Evolutionary conservation across 2,888 invertebrate species (phyloP).

Genomic region (Aromia moschata): DNA sequence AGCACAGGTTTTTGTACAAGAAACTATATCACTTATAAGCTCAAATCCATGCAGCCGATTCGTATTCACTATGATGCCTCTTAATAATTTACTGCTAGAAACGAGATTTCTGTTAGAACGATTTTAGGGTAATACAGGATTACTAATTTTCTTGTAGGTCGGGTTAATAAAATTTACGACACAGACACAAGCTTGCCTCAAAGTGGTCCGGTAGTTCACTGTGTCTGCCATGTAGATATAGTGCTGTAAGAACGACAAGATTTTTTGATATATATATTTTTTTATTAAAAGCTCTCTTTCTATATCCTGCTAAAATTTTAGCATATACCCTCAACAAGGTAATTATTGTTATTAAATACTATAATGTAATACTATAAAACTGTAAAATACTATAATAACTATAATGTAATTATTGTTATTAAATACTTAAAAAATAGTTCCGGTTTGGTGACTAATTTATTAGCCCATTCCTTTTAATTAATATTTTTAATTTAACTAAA

Average conservation of each 20-base stretch:
- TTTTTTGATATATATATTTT: slow-evolving; percentile 33
- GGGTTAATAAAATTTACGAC: slow-evolving; percentile 44
- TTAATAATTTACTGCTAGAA: slow-evolving; percentile 10
- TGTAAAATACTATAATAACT: too few relatives aligned
- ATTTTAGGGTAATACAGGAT: slow-evolving; percentile 16
- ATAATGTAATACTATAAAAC: too few relatives aligned
- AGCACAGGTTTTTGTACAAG: too few relatives aligned
- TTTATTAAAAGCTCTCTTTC: slow-evolving; percentile 24
- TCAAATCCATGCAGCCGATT: neutral
- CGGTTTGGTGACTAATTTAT: too few relatives aligned
- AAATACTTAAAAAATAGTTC: too few relatives aligned
- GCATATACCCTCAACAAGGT: neutral
- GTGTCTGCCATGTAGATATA: slow-evolving; percentile 75
- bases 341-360: too few relatives aligned
- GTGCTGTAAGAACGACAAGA: slow-evolving; percentile 79
- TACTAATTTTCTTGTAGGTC: slow-evolving; percentile 17
- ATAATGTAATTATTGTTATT: too few relatives aligned
- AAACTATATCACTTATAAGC: neutral
- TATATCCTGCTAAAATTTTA: slow-evolving; percentile 22
- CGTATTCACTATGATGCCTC: neutral
- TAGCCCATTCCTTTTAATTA: too few relatives aligned
- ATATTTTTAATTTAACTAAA: too few relatives aligned
- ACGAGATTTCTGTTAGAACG: slow-evolving; percentile 16
- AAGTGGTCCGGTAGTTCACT: slow-evolving; percentile 78
- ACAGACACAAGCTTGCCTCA: slow-evolving; percentile 73